A percentile compares a stretch with the other conserved stretches of the same genome.
Conservation (phyloP, 2,113 vertebrate genomes). For the Pelecanus crispus region DNA sequence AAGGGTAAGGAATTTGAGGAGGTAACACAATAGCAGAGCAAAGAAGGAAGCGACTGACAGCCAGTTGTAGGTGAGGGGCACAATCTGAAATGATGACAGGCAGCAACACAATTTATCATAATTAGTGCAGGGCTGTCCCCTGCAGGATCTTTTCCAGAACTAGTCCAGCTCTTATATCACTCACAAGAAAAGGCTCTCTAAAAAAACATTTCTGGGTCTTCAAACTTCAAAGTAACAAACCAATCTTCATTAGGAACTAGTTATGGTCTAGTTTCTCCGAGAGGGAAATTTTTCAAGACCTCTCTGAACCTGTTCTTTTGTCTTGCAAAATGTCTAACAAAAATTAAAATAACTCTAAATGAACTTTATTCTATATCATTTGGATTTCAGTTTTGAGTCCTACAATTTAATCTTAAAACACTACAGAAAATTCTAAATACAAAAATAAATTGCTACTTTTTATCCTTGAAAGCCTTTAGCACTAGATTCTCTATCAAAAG, state of each 20-base stretch:
- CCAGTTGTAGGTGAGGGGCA: background rate
- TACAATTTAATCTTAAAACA: background rate
- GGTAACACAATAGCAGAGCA: background rate
- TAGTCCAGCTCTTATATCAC: background rate
- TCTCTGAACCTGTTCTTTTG: background rate
- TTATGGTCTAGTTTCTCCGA: background rate
- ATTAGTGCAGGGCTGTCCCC: background rate
- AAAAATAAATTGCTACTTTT: background rate
- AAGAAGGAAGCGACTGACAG: background rate
- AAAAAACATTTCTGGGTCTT: background rate
- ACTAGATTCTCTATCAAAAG: background rate
- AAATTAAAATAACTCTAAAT: background rate
- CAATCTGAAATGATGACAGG: background rate
- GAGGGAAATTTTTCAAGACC: background rate
- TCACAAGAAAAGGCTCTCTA: background rate
- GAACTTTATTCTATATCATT: background rate
- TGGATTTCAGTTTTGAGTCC: background rate
- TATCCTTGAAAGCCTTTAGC: background rate
- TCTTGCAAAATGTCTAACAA: background rate
- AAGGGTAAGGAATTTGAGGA: background rate
- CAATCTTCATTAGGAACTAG: background rate
- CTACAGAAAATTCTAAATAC: background rate
- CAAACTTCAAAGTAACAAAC: background rate
- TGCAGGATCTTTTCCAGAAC: background rate
- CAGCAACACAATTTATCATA: background rate